A percentile compares a stretch with the other conserved stretches of the same genome.
phyloP scores from a whole-genome alignment of 2,888 invertebrate genomes.

The Parochlus steinenii region DNA sequence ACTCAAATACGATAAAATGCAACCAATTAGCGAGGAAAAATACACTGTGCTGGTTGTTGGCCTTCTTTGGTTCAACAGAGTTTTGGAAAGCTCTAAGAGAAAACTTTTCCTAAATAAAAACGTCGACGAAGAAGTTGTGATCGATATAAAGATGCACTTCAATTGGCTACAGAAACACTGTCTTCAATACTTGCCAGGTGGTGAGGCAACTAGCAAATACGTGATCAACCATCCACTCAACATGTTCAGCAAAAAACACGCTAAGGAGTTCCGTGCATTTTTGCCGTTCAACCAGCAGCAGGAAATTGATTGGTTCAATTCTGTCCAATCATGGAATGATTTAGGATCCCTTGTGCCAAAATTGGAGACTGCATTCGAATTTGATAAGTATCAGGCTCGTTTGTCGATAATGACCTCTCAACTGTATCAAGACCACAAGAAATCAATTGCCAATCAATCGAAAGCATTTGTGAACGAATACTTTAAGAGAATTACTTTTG shows the following conservation, averaged over 20 bases:
- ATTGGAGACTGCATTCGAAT: slow-evolving; percentile 1
- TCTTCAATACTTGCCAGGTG: slow-evolving; percentile 20
- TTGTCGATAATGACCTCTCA: neutral
- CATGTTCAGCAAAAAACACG: slow-evolving; percentile 14
- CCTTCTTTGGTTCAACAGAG: slow-evolving; percentile 25
- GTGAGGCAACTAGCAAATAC: slow-evolving; percentile 15
- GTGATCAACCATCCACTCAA: slow-evolving; percentile 15
- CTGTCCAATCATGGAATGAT: neutral
- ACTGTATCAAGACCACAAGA: slow-evolving; percentile 1
- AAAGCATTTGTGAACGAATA: too few relatives aligned
- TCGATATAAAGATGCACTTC: slow-evolving; percentile 49
- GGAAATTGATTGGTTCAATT: slow-evolving; percentile 13
- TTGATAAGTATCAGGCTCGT: slow-evolving; percentile 4
- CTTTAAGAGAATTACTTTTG: too few relatives aligned
- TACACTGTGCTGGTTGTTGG: slow-evolving; percentile 20
- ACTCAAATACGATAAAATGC: slow-evolving; percentile 12
- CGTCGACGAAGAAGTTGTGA: slow-evolving; percentile 36
- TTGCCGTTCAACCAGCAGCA: slow-evolving; percentile 14
- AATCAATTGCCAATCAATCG: neutral
- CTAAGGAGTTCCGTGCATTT: slow-evolving; percentile 15
- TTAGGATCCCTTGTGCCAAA: slow-evolving; percentile 3
- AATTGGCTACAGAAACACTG: slow-evolving; percentile 57
- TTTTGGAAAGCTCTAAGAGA: slow-evolving; percentile 19
- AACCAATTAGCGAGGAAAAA: slow-evolving; percentile 17
- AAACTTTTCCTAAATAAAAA: slow-evolving; percentile 23